A percentile compares a stretch with the other conserved stretches of the same genome.
Conservation (phyloP, 2,888 invertebrate species). For the Tenthredo notha region DNA sequence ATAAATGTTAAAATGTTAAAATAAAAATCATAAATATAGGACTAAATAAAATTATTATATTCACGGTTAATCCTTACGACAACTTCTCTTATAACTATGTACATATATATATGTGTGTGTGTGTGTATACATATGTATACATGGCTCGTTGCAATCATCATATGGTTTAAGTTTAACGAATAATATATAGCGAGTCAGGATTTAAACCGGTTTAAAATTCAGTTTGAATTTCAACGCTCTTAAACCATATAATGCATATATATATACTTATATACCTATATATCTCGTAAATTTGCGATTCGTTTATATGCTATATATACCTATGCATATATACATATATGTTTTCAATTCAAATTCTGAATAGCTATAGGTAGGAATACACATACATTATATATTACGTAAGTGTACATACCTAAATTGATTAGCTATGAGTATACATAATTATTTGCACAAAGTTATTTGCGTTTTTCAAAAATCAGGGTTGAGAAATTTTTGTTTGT, state of each 20-base stretch:
- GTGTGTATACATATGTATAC: not conserved
- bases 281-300: not conserved
- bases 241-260: not conserved
- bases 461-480: too few species aligned
- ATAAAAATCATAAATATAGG: too few species aligned
- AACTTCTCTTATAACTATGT: not conserved
- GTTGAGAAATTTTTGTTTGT: too few species aligned
- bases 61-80: too few species aligned
- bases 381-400: not conserved
- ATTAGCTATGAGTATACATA: not conserved
- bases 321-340: not conserved
- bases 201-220: slow-evolving; percentile 6
- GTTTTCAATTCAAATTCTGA: slow-evolving; percentile 3
- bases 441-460: not conserved
- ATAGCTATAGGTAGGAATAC: not conserved
- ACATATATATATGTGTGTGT: not conserved
- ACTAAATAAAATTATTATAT: too few species aligned
- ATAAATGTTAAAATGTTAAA: too few species aligned
- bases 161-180: not conserved
- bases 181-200: not conserved
- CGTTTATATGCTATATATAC: not conserved
- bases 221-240: not conserved
- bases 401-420: not conserved
- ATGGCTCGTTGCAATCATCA: too few species aligned
- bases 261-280: not conserved